Conservation (phyloP, 2,797 vertebrate species). For the Pseudochromis fuscus region DNA sequence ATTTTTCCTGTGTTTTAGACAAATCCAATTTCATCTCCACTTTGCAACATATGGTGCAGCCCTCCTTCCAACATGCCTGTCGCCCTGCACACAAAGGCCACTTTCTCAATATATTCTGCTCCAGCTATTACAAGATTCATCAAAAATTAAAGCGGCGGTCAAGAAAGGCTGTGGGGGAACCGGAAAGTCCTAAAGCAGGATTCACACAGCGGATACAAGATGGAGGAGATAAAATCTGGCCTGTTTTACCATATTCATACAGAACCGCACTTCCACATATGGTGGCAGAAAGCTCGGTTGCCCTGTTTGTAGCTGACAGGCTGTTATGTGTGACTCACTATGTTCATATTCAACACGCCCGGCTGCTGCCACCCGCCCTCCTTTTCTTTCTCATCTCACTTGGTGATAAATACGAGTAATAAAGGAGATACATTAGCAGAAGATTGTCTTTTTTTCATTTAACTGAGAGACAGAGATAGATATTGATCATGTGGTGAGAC, state of each 20-base stretch:
- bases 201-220: conserved; percentile 51
- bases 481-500: conserved; percentile 80
- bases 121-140: conserved; percentile 81
- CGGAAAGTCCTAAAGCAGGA: conserved; percentile 57
- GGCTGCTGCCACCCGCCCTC: conserved; percentile 62
- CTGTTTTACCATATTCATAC: conserved; percentile 76
- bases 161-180: conserved; percentile 66
- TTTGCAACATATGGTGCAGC: conserved; percentile 75
- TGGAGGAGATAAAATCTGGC: conserved; percentile 55
- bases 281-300: conserved; percentile 67
- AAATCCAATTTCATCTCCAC: conserved; percentile 77
- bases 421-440: conserved; percentile 78
- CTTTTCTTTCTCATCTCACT: conserved; percentile 67
- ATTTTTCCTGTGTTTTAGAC: conserved; percentile 69
- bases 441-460: conserved; percentile 82
- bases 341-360: conserved; percentile 67
- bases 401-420: conserved; percentile 83
- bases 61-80: conserved; percentile 61
- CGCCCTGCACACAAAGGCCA: conserved; percentile 68
- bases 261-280: conserved; percentile 76
- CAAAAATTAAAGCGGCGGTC: conserved; percentile 80
- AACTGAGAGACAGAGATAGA: conserved; percentile 79
- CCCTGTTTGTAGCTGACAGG: conserved; percentile 78
- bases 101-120: conserved; percentile 71
- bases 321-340: conserved; percentile 75